These are phyloP conservation scores for Patiria pectinifera DNA, from an alignment of 53 echinoderm and acorn worm genomes.

Conservation along the genomic window DNA sequence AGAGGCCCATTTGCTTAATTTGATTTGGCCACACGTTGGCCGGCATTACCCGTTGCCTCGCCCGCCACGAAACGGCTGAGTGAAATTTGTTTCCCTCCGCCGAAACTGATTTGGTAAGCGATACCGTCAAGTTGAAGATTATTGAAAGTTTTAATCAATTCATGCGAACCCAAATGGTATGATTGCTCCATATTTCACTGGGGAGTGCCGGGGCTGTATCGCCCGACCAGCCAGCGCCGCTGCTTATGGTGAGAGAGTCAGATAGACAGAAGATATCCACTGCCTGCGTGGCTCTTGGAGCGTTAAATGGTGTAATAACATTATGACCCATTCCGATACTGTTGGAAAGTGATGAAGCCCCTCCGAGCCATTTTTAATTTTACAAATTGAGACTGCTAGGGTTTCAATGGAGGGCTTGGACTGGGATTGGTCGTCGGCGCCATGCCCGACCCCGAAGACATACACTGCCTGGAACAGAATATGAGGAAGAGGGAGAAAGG, in stretches of 20 bases:
- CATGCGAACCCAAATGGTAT: slow-evolving; percentile 86
- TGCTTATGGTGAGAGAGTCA: not conserved
- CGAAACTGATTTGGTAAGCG: slow-evolving; percentile 75
- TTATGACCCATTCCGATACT: slow-evolving; percentile 90
- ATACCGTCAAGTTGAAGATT: slow-evolving; percentile 85
- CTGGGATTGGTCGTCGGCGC: slow-evolving; percentile 63
- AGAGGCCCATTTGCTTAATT: slow-evolving; percentile 91
- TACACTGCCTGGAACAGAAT: not conserved
- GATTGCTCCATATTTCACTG: slow-evolving; percentile 85
- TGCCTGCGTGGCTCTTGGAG: slow-evolving; percentile 62
- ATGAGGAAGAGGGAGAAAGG: not conserved
- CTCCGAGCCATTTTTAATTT: slow-evolving; percentile 85
- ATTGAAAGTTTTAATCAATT: slow-evolving; percentile 91
- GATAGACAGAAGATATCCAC: slow-evolving; percentile 36
- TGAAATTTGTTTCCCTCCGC: slow-evolving; percentile 62
- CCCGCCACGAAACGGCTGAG: slow-evolving; percentile 58
- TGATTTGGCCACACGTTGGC: slow-evolving; percentile 70
- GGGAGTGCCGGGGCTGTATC: not conserved
- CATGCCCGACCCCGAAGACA: slow-evolving; percentile 52
- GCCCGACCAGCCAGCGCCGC: not conserved
- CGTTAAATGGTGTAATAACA: slow-evolving; percentile 85
- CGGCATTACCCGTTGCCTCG: slow-evolving; percentile 43
- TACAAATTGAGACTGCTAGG: slow-evolving; percentile 86
- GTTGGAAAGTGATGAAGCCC: slow-evolving; percentile 76
- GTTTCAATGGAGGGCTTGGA: slow-evolving; percentile 71